A percentile compares a stretch with the other conserved stretches of the same genome.
Conservation (phyloP, 1,140 invertebrate species). For the Maconellicoccus hirsutus region DNA sequence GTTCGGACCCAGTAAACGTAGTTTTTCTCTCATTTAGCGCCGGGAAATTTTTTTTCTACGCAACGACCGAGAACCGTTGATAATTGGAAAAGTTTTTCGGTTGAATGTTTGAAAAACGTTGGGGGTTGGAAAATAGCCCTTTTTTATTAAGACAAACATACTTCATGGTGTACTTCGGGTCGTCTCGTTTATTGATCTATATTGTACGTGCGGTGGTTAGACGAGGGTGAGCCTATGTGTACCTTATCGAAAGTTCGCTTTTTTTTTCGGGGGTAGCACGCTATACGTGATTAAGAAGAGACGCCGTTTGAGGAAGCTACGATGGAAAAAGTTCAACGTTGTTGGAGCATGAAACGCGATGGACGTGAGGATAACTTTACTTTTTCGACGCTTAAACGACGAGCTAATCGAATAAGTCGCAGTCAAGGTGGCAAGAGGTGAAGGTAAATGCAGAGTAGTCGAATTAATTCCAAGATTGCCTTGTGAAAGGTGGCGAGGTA, state of each 20-base stretch:
- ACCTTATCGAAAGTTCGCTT: background rate
- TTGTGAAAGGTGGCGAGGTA: no score
- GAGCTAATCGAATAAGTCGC: no score
- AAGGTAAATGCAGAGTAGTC: no score
- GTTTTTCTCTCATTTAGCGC: constrained; percentile 15
- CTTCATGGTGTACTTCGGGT: background rate
- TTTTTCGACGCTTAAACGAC: no score
- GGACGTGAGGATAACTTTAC: no score
- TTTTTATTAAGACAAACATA: constrained; percentile 19
- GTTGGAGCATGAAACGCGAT: no score
- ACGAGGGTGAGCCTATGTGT: background rate
- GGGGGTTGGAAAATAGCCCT: constrained; percentile 9
- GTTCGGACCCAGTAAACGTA: background rate
- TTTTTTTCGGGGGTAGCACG: background rate
- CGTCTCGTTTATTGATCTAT: no score
- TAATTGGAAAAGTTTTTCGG: constrained; percentile 20
- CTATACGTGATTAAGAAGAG: background rate
- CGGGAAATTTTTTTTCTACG: background rate
- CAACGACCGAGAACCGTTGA: background rate
- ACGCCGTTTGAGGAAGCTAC: no score
- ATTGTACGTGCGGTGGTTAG: no score
- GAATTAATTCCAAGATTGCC: no score
- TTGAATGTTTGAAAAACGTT: constrained; percentile 7
- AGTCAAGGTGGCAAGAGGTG: no score
- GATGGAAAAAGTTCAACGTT: no score